Evolutionary conservation across 1,140 invertebrate species (phyloP).

Genomic region (Octopus sinensis): DNA sequence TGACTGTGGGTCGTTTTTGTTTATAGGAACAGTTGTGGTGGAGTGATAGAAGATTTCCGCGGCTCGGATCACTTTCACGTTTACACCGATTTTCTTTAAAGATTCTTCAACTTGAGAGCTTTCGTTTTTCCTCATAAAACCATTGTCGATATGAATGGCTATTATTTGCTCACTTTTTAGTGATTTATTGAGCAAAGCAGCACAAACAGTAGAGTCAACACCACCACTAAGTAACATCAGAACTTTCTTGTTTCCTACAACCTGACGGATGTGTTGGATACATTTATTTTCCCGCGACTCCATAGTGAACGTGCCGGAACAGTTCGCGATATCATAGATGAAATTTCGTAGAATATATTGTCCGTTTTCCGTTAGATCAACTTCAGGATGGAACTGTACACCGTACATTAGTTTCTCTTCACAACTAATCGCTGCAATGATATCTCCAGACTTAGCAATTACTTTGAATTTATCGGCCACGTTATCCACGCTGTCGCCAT

Average conservation of each 20-base stretch:
- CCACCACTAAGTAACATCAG: slow-evolving; percentile 92
- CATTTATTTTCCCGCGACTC: slow-evolving; percentile 83
- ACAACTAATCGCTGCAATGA: slow-evolving; percentile 87
- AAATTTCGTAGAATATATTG: slow-evolving; percentile 91
- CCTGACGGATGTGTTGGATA: slow-evolving; percentile 86
- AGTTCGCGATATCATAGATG: slow-evolving; percentile 83
- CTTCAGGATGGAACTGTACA: slow-evolving; percentile 88
- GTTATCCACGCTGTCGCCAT: slow-evolving; percentile 92
- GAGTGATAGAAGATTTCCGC: slow-evolving; percentile 65
- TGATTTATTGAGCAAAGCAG: slow-evolving; percentile 86
- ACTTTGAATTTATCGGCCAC: slow-evolving; percentile 82
- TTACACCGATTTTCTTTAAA: slow-evolving; percentile 79
- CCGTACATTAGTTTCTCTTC: slow-evolving; percentile 89
- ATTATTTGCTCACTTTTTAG: slow-evolving; percentile 86
- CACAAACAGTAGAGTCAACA: slow-evolving; percentile 97
- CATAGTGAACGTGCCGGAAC: slow-evolving; percentile 86
- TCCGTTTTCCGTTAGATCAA: slow-evolving; percentile 90
- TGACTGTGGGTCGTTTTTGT: slow-evolving; percentile 61
- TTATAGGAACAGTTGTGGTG: slow-evolving; percentile 73
- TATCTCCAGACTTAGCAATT: slow-evolving; percentile 78
- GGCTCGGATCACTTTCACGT: slow-evolving; percentile 68
- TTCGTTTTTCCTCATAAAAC: slow-evolving; percentile 97
- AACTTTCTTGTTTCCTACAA: slow-evolving; percentile 89
- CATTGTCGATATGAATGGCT: slow-evolving; percentile 97
- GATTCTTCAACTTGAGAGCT: slow-evolving; percentile 83